Conservation (phyloP, 2,113 vertebrate genomes). For the Gulo gulo region DNA sequence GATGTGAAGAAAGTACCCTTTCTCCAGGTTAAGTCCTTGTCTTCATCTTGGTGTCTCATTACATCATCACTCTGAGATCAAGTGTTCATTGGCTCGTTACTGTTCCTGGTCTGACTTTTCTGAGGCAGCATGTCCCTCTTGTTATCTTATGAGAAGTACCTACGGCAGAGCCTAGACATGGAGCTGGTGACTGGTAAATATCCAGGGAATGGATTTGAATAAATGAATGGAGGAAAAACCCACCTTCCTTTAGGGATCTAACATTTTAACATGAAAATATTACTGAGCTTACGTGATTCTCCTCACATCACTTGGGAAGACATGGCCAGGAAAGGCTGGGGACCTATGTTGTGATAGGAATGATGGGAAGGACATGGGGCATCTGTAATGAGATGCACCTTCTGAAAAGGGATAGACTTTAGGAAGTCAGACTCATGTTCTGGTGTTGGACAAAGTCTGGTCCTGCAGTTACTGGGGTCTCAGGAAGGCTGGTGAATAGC, state of each 20-base stretch:
- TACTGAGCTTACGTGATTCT: neutral
- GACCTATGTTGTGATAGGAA: neutral
- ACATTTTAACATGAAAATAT: neutral
- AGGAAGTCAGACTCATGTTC: neutral
- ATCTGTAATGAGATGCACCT: too few species aligned
- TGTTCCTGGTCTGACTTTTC: neutral
- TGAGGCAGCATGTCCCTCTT: neutral
- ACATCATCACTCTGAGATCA: too few species aligned
- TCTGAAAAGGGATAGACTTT: neutral
- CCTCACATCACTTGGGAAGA: neutral
- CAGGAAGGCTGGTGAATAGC: neutral
- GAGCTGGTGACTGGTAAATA: neutral
- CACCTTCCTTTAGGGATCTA: too few species aligned
- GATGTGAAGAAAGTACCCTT: neutral
- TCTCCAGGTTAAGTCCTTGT: neutral
- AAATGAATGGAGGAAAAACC: neutral
- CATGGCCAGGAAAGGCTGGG: neutral
- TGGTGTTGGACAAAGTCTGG: neutral
- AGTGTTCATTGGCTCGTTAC: fast-evolving
- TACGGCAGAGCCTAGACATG: fast-evolving
- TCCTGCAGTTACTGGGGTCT: neutral
- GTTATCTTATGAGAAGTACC: neutral
- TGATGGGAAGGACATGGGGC: fast-evolving
- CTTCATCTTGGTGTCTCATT: neutral
- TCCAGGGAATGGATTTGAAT: neutral